Base-by-base conservation (phyloP, 2,113 vertebrate species). In the Patagioenas fasciata region DNA sequence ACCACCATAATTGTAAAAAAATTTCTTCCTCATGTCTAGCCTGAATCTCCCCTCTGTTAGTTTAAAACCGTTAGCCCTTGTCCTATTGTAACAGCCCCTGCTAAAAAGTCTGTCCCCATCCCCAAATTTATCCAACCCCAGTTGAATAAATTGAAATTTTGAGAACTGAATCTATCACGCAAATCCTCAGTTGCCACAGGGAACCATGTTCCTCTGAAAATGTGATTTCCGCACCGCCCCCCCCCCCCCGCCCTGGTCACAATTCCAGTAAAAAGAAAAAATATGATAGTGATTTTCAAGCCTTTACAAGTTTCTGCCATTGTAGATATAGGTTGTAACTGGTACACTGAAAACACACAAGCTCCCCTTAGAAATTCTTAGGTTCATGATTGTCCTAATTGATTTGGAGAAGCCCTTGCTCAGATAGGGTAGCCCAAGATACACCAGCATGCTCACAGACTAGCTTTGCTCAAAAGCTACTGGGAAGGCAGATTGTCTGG, bases 141-240 rank as follows among this genome's bases (percentile, higher is more conserved):
- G 25, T 0, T 80, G 48, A 34, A 74, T 34, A 48, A 62, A 78
- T 0, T 19, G 15, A 73, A 65, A 31, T 77, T 51, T 36, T 71
- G 29, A 70, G 23, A 62, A 80, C 28, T 2, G 0, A 9, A 15
- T 71, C 38, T 69, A 18, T 58, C 1, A 0, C 34, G 26, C 44
- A 83, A 67, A 91, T 73, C 57, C 11, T 57, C 48, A 47, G 32
- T 62, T 80, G 58, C 2, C 2, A 48, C 28, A 24, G 10, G 8
- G 28, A 10, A 88, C 10, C 5, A 9, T 6, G 15, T 47, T 78
- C 28, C 16, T 74, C 53, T 69, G 57, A 18, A 71, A 84, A 74
- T 2, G 0, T 17, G 34, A 4, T n/a, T n/a, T n/a, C n/a, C n/a
- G n/a, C n/a, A n/a, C n/a, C n/a, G n/a, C n/a, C n/a, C n/a, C n/a